These are phyloP conservation scores for Muscicapa adusta DNA, from an alignment of 2,113 vertebrate species.

Conservation along the genomic window DNA sequence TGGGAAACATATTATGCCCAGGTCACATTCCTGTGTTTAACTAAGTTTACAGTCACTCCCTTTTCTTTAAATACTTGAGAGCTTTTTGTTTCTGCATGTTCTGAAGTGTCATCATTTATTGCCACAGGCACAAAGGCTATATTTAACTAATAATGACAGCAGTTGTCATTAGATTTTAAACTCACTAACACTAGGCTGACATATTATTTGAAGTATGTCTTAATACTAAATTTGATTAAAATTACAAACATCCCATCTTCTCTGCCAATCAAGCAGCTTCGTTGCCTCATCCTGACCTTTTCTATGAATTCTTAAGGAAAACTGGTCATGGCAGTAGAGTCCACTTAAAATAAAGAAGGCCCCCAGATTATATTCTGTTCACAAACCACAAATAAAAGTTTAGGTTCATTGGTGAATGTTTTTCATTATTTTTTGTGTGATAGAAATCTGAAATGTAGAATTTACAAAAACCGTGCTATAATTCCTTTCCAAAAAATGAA, in stretches of 20 bases:
- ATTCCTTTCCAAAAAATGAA: neutral
- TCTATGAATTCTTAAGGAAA: conserved; percentile 56
- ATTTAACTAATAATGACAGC: conserved; percentile 79
- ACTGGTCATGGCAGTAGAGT: neutral
- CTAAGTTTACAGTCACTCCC: conserved; percentile 68
- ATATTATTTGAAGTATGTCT: conserved; percentile 78
- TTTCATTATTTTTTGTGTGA: neutral
- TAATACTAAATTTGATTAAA: conserved; percentile 78
- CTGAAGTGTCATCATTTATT: conserved; percentile 68
- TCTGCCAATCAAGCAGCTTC: conserved; percentile 75
- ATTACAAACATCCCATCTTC: conserved; percentile 76
- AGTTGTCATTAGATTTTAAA: conserved; percentile 80
- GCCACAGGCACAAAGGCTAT: conserved; percentile 70
- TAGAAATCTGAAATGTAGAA: neutral
- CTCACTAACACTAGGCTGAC: conserved; percentile 82
- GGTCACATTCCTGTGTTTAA: conserved; percentile 75
- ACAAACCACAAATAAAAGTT: neutral
- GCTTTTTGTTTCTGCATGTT: conserved; percentile 75
- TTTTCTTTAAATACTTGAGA: conserved; percentile 65
- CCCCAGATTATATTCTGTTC: neutral
- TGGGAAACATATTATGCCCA: conserved; percentile 65
- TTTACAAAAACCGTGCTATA: neutral
- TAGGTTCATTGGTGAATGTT: neutral
- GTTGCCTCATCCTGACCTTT: conserved; percentile 62
- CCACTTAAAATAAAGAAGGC: neutral